phyloP scores from a whole-genome alignment of 92 coral and sea anemone species.

The Porites lobata region DNA sequence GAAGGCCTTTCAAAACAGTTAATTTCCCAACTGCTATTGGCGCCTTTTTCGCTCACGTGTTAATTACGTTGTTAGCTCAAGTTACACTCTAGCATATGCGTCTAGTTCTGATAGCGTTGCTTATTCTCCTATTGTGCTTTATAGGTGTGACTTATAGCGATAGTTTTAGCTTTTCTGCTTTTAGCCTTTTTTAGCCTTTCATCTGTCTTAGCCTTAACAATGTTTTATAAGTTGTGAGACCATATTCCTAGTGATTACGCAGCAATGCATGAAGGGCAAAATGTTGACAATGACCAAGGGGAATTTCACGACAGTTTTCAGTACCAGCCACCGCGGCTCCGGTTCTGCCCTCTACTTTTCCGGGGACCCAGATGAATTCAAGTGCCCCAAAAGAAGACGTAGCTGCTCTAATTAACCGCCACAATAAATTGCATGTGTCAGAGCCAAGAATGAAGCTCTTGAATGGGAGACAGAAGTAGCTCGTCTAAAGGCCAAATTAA shows the following conservation, averaged over 20 bases:
- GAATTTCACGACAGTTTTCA: slow-evolving; percentile 23
- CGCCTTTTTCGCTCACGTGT: background rate
- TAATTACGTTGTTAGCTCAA: no score
- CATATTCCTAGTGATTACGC: slow-evolving; percentile 11
- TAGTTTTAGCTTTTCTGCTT: background rate
- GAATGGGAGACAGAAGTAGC: slow-evolving; percentile 29
- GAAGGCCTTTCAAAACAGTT: slow-evolving; percentile 3
- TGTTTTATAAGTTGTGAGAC: slow-evolving; percentile 19
- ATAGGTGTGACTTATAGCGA: background rate
- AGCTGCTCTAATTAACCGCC: slow-evolving; percentile 1
- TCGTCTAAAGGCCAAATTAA: slow-evolving; percentile 16
- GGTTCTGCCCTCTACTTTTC: slow-evolving; percentile 11
- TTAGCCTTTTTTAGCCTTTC: background rate
- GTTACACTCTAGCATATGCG: slow-evolving; percentile 1
- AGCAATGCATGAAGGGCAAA: slow-evolving; percentile 25
- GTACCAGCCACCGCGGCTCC: slow-evolving; percentile 10
- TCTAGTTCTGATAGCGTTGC: slow-evolving; percentile 2
- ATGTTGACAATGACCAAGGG: slow-evolving; percentile 5
- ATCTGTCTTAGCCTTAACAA: background rate
- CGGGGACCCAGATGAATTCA: background rate
- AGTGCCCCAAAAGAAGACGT: slow-evolving; percentile 4
- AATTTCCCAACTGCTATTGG: slow-evolving; percentile 2
- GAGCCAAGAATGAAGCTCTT: background rate
- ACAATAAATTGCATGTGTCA: background rate
- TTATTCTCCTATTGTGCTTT: background rate